Percentiles rank a stretch among this genome's conserved stretches.
Evolutionary conservation across 2,797 vertebrate species (phyloP).

Genomic region (Pseudotriccus pelzelni): DNA sequence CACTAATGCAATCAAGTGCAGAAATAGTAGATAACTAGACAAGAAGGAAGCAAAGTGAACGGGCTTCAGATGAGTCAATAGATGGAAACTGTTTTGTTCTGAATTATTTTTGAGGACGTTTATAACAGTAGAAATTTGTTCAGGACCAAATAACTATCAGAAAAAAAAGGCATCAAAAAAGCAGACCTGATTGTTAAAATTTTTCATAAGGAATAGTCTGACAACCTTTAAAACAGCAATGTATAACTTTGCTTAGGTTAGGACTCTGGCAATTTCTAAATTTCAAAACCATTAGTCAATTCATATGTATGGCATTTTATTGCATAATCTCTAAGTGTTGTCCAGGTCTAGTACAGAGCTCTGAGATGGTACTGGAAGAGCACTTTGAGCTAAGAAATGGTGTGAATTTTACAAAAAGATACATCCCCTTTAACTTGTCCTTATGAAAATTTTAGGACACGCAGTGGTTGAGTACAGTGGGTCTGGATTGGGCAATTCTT

Average conservation of each 20-base stretch:
- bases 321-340: background rate
- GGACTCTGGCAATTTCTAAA: background rate
- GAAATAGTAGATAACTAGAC: background rate
- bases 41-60: background rate
- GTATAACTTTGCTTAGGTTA: background rate
- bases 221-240: background rate
- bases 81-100: background rate
- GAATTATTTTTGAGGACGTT: background rate
- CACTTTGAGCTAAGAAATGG: background rate
- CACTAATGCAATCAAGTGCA: background rate
- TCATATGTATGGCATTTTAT: background rate
- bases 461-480: background rate
- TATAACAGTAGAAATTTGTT: background rate
- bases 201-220: background rate
- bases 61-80: background rate
- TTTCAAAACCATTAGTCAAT: background rate
- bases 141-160: background rate
- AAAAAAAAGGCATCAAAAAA: background rate
- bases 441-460: background rate
- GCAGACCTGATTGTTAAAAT: background rate
- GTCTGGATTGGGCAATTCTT: background rate
- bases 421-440: background rate
- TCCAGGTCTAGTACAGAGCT: background rate
- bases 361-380: background rate
- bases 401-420: background rate